Evolutionary conservation across 1,140 invertebrate genomes (phyloP).

Genomic region (Cyrtorhinus lividipennis): DNA sequence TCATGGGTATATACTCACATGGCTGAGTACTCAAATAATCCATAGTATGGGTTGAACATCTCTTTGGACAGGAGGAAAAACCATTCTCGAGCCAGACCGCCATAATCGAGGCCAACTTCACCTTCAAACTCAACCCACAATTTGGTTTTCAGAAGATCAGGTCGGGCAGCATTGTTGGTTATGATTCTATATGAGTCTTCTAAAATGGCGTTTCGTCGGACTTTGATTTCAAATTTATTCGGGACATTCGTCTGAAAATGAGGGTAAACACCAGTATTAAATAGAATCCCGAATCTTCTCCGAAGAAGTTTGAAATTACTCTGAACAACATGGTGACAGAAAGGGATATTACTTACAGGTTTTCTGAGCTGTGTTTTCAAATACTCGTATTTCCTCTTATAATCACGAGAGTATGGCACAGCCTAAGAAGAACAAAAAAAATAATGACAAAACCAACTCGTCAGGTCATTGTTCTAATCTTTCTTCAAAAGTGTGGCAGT

Average conservation of each 20-base stretch:
- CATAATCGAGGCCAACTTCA: slow-evolving; percentile 94
- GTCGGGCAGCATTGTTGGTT: slow-evolving; percentile 63
- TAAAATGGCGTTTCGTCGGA: slow-evolving; percentile 72
- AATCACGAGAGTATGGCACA: slow-evolving; percentile 94
- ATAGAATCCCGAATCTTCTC: background rate
- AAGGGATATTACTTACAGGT: slow-evolving; percentile 51
- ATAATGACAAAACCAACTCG: background rate
- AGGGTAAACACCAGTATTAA: slow-evolving; percentile 17
- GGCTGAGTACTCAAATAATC: slow-evolving; percentile 96
- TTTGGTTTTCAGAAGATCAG: slow-evolving; percentile 88
- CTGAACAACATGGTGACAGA: background rate
- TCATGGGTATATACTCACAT: slow-evolving; percentile 48
- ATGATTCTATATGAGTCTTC: slow-evolving; percentile 92
- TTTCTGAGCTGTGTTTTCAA: slow-evolving; percentile 89
- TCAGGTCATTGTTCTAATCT: background rate
- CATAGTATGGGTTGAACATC: slow-evolving; percentile 99
- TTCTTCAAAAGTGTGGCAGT: background rate
- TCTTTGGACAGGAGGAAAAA: slow-evolving; percentile 97
- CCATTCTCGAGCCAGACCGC: slow-evolving; percentile 92
- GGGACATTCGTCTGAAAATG: slow-evolving; percentile 73
- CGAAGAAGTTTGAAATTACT: slow-evolving; percentile 1
- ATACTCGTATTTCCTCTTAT: slow-evolving; percentile 97
- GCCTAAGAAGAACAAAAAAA: slow-evolving; percentile 51
- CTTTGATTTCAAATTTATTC: slow-evolving; percentile 97
- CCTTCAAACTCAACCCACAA: slow-evolving; percentile 98